phyloP scores from a whole-genome alignment of 2,888 invertebrate genomes.

The Caenorhabditis parvicauda region DNA sequence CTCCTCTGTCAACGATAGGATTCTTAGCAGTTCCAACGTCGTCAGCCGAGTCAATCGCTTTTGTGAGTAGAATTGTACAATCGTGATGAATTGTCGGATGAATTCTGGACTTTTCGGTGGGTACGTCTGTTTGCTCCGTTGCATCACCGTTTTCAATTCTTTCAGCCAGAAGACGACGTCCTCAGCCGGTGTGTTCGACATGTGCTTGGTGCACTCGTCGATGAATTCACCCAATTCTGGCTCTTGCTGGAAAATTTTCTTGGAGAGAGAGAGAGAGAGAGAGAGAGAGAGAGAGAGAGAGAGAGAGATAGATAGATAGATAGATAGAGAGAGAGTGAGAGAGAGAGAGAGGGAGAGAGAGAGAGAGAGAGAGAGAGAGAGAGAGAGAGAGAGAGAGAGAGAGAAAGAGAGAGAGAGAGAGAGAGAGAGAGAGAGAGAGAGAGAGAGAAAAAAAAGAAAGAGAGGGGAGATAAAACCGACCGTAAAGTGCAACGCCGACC shows the following conservation, averaged over 20 bases:
- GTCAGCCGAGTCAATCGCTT: slow-evolving; percentile 30
- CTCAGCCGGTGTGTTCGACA: no score
- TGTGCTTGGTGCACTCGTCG: slow-evolving; percentile 11
- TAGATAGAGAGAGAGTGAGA: no score
- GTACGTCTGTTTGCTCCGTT: slow-evolving; percentile 28
- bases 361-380: no score
- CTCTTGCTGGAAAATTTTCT: slow-evolving; percentile 18
- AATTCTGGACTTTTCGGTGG: slow-evolving; percentile 33
- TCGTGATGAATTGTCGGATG: slow-evolving; percentile 16
- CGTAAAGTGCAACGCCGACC: slow-evolving; percentile 28
- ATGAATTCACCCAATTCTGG: slow-evolving; percentile 15
- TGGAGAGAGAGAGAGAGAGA: no score
- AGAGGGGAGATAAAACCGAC: slow-evolving; percentile 5
- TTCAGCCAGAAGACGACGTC: slow-evolving; percentile 33
- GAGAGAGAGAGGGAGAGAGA: no score
- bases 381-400: no score
- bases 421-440: no score
- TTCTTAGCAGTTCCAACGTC: slow-evolving; percentile 33
- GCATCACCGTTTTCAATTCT: slow-evolving; percentile 36
- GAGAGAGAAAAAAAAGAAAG: no score
- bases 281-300: no score
- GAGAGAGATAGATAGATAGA: no score
- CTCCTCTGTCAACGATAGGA: slow-evolving; percentile 14
- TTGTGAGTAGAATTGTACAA: slow-evolving; percentile 10
- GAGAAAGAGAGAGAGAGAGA: no score